These are phyloP conservation scores for Choristoneura fumiferana DNA, from an alignment of 1,140 invertebrate species.

Conservation along the genomic window DNA sequence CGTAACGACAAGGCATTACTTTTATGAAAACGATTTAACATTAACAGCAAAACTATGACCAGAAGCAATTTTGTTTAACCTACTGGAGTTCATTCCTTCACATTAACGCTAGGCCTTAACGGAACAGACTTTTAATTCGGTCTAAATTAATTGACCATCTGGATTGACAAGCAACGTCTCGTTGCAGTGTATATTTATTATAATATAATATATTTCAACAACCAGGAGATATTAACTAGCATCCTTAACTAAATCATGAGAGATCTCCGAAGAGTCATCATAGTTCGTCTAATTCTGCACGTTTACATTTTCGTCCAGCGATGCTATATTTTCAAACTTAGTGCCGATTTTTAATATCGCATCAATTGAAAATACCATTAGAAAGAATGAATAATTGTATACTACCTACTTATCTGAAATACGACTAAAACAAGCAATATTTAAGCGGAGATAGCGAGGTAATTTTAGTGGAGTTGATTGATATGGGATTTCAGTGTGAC, in stretches of 20 bases:
- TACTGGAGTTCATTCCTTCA: slow-evolving; percentile 28
- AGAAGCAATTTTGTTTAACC: slow-evolving; percentile 36
- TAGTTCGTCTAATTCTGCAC: not conserved
- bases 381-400: no score
- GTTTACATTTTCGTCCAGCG: not conserved
- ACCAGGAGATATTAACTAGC: slow-evolving; percentile 70
- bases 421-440: no score
- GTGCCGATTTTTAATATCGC: no score
- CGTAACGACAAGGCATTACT: no score
- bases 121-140: slow-evolving; percentile 48
- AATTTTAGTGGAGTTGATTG: no score
- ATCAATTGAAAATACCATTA: no score
- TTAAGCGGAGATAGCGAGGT: no score
- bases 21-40: not conserved
- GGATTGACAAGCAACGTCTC: slow-evolving; percentile 55
- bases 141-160: slow-evolving; percentile 70
- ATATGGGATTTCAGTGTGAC: no score
- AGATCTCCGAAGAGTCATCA: slow-evolving; percentile 51
- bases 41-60: slow-evolving; percentile 29
- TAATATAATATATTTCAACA: slow-evolving; percentile 62
- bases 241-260: slow-evolving; percentile 58
- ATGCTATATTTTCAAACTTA: no score
- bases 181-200: slow-evolving; percentile 40
- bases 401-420: no score
- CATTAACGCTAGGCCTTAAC: slow-evolving; percentile 42